Percentiles rank a stretch among this genome's conserved stretches.
Conservation (phyloP, 2,888 invertebrate genomes). For the Nephrotoma appendiculata region DNA sequence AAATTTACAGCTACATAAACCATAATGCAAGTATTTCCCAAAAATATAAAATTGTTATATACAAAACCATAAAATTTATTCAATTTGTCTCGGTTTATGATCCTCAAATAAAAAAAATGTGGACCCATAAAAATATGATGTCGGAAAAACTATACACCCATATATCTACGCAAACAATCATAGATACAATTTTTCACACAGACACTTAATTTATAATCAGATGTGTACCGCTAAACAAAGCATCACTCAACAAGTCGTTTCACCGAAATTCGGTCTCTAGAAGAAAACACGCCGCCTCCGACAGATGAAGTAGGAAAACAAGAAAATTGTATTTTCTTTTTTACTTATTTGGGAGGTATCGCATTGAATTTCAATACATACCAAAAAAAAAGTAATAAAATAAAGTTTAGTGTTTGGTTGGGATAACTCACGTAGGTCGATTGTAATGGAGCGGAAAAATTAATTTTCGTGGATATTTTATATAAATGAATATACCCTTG, state of each 20-base stretch:
- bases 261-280: not conserved
- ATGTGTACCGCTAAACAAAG: not conserved
- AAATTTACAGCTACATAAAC: not conserved
- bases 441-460: not conserved
- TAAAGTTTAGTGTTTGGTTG: not conserved
- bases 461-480: not conserved
- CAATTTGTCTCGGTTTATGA: not conserved
- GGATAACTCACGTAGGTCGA: not conserved
- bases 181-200: not conserved
- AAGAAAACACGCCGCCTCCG: not conserved
- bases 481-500: not conserved
- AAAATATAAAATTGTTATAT: not conserved
- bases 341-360: not conserved
- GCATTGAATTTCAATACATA: not conserved
- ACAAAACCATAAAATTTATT: not conserved
- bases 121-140: not conserved
- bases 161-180: not conserved
- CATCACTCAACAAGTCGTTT: not conserved
- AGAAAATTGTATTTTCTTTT: not conserved
- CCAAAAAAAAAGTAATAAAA: not conserved
- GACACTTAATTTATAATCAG: not conserved
- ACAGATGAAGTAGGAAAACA: not conserved
- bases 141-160: not conserved
- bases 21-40: not conserved
- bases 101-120: not conserved